These are phyloP conservation scores for Melanotaenia trifasciata DNA, from an alignment of 2,797 vertebrate species.

Conservation along the genomic window DNA sequence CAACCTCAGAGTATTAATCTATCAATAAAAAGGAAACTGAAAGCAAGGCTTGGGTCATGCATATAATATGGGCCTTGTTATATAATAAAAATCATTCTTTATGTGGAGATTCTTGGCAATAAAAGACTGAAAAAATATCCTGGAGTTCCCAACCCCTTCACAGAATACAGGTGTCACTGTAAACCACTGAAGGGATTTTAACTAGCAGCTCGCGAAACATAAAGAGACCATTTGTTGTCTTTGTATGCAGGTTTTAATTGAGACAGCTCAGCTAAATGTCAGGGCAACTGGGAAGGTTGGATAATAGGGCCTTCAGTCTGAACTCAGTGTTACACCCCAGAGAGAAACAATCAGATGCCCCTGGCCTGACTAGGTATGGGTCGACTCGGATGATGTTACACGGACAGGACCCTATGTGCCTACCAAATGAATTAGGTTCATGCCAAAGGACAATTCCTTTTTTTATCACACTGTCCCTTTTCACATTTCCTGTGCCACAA, in stretches of 20 bases:
- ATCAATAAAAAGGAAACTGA: not conserved
- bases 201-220: slow-evolving; percentile 27
- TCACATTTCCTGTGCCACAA: slow-evolving; percentile 59
- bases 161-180: slow-evolving; percentile 18
- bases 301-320: slow-evolving; percentile 61
- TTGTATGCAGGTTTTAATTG: slow-evolving; percentile 60
- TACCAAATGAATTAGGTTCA: slow-evolving; percentile 68
- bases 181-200: slow-evolving; percentile 28
- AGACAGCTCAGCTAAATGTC: slow-evolving; percentile 59
- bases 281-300: slow-evolving; percentile 23
- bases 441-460: slow-evolving; percentile 66
- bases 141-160: not conserved
- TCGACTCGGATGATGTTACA: slow-evolving; percentile 72
- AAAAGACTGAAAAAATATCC: not conserved
- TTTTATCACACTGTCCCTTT: slow-evolving; percentile 64
- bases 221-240: slow-evolving; percentile 55
- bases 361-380: slow-evolving; percentile 45
- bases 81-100: not conserved
- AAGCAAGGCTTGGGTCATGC: not conserved
- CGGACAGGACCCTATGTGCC: slow-evolving; percentile 58
- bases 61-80: not conserved
- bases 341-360: slow-evolving; percentile 59
- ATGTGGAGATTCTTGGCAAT: not conserved
- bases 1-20: not conserved
- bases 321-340: slow-evolving; percentile 38